Evolutionary conservation across 2,888 invertebrate species (phyloP), one percentile per base, ranked within the genome.

Genomic region (Melanargia galathea): DNA sequence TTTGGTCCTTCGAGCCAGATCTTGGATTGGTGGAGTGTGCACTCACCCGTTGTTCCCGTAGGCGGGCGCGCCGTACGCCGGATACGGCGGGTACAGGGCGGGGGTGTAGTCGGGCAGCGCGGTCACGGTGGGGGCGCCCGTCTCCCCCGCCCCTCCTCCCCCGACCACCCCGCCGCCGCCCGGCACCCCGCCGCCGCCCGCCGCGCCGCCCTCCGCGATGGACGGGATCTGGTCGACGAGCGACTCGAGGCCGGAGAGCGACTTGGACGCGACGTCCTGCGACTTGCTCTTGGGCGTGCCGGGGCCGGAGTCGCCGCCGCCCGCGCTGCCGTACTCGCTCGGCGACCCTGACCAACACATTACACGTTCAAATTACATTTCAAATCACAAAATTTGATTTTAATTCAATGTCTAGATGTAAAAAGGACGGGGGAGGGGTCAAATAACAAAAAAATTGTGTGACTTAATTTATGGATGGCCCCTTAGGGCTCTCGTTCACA

Each of bases 151-250:
- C 16, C 64, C 70, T 18, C 64, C 70, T 48, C 64, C 66, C 71
- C n/a, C n/a, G n/a, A n/a, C n/a, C n/a, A n/a, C n/a, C n/a, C n/a
- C 74, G 18, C 64, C 70, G 20, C 64, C 70, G 49, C 64, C 66
- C 71, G 72, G 75, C 33, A 65, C 65, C 71, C 72, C 74, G 92
- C 93, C 63, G 20, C 64, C 75, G 52, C 65, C 66, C 71, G 73
- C 75, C 33, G 67, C 73, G 51, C 70, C 73, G 61, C 95, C 95
- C 75, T 97, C 96, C 62, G 95, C 94, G 84, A 97, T 96, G 75
- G 96, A 95, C 57, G 97, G 97, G 85, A 97, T 97, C 92, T 97
- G 97, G 90, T 97, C 97, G 69, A 97, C 97, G 54, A 97, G 92
- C 46, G 97, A 97, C 85, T 97, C 97, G 52, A 97, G 92, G 20